These are phyloP conservation scores for Pyrrhia umbra DNA, from an alignment of 2,888 invertebrate species.

Conservation along the genomic window DNA sequence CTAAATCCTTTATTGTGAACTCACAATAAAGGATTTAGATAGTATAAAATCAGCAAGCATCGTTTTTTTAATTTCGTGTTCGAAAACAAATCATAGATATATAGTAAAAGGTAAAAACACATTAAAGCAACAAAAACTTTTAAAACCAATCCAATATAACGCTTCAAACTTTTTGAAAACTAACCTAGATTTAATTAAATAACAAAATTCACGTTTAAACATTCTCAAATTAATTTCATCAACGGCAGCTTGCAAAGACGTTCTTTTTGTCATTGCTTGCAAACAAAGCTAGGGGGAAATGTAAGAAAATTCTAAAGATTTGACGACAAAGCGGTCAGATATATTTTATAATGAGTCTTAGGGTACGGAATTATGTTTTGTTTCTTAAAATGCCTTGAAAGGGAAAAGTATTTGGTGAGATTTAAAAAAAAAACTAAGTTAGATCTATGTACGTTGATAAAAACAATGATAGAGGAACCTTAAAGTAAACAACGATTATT, in stretches of 20 bases:
- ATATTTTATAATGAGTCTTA: constrained; percentile 27
- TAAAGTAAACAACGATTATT: too few relatives aligned
- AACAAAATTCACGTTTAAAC: neutral
- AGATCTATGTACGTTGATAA: too few relatives aligned
- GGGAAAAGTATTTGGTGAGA: too few relatives aligned
- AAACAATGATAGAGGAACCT: too few relatives aligned
- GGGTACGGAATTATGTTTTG: constrained; percentile 23
- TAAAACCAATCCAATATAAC: neutral
- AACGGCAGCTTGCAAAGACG: neutral
- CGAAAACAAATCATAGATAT: too few relatives aligned
- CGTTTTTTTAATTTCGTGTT: too few relatives aligned
- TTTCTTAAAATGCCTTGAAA: constrained; percentile 5
- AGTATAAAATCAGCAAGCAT: too few relatives aligned
- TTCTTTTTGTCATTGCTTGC: constrained; percentile 10
- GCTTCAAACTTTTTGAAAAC: neutral
- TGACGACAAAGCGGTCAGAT: constrained; percentile 32
- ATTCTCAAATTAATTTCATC: neutral
- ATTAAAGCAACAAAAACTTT: neutral
- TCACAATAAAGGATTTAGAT: too few relatives aligned
- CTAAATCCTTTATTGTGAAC: too few relatives aligned
- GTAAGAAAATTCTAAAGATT: constrained; percentile 8
- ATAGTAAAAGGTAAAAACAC: too few relatives aligned
- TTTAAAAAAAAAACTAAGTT: too few relatives aligned
- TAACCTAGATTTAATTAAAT: neutral
- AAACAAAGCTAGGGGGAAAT: constrained; percentile 11